Percentiles rank a stretch among this genome's conserved stretches.
These are phyloP conservation scores for Dryococelus australis DNA, from an alignment of 2,888 invertebrate genomes.

Conservation along the genomic window DNA sequence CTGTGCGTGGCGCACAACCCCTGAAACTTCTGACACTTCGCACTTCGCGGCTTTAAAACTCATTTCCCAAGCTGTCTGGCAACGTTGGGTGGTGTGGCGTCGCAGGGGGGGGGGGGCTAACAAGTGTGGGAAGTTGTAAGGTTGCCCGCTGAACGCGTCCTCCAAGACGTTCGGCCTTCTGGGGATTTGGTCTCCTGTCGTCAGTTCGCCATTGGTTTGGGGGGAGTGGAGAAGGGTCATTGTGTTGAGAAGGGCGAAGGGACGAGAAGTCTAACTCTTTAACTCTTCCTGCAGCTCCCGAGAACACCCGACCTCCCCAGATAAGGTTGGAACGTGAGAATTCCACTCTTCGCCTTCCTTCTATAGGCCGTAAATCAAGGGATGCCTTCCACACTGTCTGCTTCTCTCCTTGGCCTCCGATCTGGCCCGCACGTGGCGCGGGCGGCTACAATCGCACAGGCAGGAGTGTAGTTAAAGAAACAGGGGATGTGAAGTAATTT, in stretches of 20 bases:
- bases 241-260: too few species aligned
- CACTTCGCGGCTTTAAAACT: conserved; percentile 5
- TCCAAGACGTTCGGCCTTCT: neutral
- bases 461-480: too few species aligned
- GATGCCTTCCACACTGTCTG: neutral
- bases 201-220: neutral
- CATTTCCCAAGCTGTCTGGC: neutral
- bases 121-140: neutral
- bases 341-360: neutral
- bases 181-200: neutral
- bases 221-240: too few species aligned
- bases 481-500: too few species aligned
- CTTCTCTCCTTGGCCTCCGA: too few species aligned
- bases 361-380: neutral
- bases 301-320: neutral
- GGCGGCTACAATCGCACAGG: too few species aligned
- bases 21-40: neutral
- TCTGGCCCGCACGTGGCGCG: too few species aligned
- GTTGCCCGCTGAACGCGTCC: neutral
- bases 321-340: neutral
- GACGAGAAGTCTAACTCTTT: conserved; percentile 5
- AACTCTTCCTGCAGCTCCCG: neutral
- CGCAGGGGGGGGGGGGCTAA: neutral
- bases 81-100: neutral
- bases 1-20: neutral